Evolutionary conservation across 2,113 vertebrate species (phyloP).

Genomic region (Thryonomys swinderianus): DNA sequence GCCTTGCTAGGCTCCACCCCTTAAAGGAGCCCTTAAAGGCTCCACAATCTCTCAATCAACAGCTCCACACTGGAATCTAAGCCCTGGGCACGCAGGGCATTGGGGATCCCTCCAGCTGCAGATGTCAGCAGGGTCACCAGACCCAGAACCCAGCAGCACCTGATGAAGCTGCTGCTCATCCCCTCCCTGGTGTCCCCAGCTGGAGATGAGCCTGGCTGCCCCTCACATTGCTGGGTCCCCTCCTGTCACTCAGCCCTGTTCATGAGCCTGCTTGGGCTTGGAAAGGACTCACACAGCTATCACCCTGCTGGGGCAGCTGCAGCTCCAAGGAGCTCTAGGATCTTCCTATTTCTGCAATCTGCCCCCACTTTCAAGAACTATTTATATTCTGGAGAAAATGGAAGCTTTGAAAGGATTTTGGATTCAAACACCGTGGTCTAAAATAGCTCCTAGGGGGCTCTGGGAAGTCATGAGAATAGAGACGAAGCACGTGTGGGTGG

Average conservation of each 20-base stretch:
- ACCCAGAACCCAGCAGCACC: background rate
- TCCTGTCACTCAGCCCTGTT: background rate
- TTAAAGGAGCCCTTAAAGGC: too few species aligned
- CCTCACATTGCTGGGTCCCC: background rate
- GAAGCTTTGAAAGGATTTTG: constrained; percentile 4
- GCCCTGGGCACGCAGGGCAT: background rate
- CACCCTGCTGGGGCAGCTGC: background rate
- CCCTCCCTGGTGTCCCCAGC: background rate
- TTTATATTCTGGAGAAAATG: background rate
- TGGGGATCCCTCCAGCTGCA: background rate
- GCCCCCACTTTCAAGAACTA: background rate
- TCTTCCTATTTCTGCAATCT: background rate
- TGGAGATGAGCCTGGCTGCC: background rate
- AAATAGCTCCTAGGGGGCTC: background rate
- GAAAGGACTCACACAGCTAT: background rate
- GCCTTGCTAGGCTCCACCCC: too few species aligned
- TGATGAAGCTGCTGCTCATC: background rate
- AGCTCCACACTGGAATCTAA: background rate
- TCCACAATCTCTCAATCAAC: background rate
- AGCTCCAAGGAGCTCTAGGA: background rate
- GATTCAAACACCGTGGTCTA: background rate
- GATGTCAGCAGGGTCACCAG: background rate
- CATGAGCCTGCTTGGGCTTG: background rate
- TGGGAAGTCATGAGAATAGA: background rate
- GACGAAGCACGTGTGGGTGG: background rate